A percentile compares a stretch with the other conserved stretches of the same genome.
Evolutionary conservation across 53 echinoderm and acorn worm genomes (phyloP).

Genomic region (Hippasteria phrygiana): DNA sequence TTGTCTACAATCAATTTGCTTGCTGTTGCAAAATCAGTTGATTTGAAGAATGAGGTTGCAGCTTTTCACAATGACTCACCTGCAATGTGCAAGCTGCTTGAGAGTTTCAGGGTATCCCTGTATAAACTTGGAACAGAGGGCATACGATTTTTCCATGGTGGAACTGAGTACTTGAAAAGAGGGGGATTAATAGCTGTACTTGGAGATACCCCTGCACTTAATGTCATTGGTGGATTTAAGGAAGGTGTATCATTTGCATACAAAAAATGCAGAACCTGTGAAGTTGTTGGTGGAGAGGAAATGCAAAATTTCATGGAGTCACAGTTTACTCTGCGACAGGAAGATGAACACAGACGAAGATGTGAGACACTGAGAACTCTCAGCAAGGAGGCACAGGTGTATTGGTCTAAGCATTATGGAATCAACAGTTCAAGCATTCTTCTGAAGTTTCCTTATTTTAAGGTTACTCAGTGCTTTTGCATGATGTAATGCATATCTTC

Average conservation of each 20-base stretch:
- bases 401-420: conserved; percentile 83
- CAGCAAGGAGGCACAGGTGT: conserved; percentile 44
- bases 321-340: conserved; percentile 47
- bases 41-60: conserved; percentile 14
- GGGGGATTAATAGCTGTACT: conserved; percentile 66
- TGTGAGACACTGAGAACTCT: conserved; percentile 60
- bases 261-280: conserved; percentile 71
- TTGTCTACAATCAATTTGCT: conserved; percentile 69
- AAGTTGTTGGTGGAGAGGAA: conserved; percentile 47
- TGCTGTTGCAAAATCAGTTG: conserved; percentile 71
- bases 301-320: conserved; percentile 55
- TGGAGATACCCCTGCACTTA: conserved; percentile 75
- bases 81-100: conserved; percentile 14
- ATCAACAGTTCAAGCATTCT: conserved; percentile 72
- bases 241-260: conserved; percentile 75
- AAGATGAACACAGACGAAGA: conserved; percentile 64
- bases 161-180: conserved; percentile 39
- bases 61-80: conserved; percentile 24
- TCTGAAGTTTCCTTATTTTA: conserved; percentile 63
- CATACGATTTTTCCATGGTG: conserved; percentile 39
- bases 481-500: conserved; percentile 79
- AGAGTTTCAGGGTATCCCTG: conserved; percentile 52
- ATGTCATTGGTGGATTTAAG: conserved; percentile 79
- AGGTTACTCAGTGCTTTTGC: conserved; percentile 59
- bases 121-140: conserved; percentile 61